Evolutionary conservation across 2,113 vertebrate species (phyloP), one percentile per base, ranked within the genome.

Genomic region (Chunga burmeisteri): DNA sequence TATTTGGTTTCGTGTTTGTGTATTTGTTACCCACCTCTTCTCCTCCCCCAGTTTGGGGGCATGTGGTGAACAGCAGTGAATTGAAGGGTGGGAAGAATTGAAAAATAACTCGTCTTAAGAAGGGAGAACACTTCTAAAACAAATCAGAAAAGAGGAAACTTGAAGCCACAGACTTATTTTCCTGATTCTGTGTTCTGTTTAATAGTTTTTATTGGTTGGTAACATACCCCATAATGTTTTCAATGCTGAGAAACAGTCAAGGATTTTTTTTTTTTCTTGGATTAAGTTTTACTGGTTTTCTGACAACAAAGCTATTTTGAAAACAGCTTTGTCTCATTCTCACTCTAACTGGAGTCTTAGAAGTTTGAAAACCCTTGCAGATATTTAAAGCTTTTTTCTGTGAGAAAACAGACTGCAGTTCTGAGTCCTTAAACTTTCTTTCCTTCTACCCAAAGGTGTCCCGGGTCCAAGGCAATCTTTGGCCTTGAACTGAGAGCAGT

Each of bases 301-400:
- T 91, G 78, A 81, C 87, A 90, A 79, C 81, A 95, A 30, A 91
- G 30, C 36, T 87, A 36, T 67, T 96, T 91, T 79, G 52, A 18
- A 67, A 94, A 88, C 23, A 81, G n/a, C 26, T 90, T 93, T 93
- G 46, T 90, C 52, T 79, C 49, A 18, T 93, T 89, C 27, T 62
- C 19, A 29, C 63, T 84, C 2, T 13, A 88, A 56, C 59, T 53
- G 38, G 30, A 86, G 46, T n/a, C 53, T 78, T 62, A 56, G 17
- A 92, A 93, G 56, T 74, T 55, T 84, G 72, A 84, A 89, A 91
- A 71, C 27, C 17, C 32, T 84, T 84, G 56, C 52, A 56, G 62
- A 63, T 82, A 90, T 29, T 74, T 63, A 26, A 73, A 75, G 44
- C 34, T 42, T 38, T 70, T 66, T 70, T 47, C 40, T 47, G 26